Evolutionary conservation across 2,797 vertebrate genomes (phyloP).

Genomic region (Lagorchestes hirsutus): DNA sequence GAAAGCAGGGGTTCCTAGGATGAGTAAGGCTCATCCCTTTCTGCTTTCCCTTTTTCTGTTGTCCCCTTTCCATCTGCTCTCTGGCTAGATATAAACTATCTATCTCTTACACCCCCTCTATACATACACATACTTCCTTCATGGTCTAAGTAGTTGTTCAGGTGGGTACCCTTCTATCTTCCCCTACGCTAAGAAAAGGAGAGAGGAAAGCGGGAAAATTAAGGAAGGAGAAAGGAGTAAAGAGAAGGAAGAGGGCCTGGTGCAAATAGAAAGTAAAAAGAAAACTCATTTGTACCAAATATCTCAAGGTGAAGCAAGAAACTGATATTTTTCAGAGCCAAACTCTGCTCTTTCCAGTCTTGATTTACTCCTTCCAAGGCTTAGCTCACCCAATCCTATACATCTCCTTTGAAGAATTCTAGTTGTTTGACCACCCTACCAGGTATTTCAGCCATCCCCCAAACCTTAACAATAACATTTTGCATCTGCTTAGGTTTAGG

Average conservation of each 20-base stretch:
- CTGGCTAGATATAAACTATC: not conserved
- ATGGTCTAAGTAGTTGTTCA: not conserved
- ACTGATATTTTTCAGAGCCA: not conserved
- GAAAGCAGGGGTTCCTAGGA: not conserved
- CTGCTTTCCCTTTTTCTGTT: not conserved
- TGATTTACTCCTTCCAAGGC: not conserved
- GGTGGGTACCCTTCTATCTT: rapidly evolving
- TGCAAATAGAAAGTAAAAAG: not conserved
- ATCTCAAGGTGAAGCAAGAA: not conserved
- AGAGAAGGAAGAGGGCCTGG: not conserved
- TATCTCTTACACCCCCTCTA: not conserved
- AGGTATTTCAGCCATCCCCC: not conserved
- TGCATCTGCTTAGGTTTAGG: not conserved
- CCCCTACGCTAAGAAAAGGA: not conserved
- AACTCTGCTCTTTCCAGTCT: not conserved
- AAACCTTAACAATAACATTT: not conserved
- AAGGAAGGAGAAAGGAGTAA: not conserved
- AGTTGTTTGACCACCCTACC: not conserved
- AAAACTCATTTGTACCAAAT: not conserved
- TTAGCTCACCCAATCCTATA: not conserved
- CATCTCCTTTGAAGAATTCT: not conserved
- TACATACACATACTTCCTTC: not conserved
- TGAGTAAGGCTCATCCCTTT: not conserved
- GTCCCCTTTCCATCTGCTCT: not conserved
- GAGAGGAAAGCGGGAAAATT: not conserved